Conservation (phyloP, 2,888 invertebrate species). For the Limenitis camilla region DNA sequence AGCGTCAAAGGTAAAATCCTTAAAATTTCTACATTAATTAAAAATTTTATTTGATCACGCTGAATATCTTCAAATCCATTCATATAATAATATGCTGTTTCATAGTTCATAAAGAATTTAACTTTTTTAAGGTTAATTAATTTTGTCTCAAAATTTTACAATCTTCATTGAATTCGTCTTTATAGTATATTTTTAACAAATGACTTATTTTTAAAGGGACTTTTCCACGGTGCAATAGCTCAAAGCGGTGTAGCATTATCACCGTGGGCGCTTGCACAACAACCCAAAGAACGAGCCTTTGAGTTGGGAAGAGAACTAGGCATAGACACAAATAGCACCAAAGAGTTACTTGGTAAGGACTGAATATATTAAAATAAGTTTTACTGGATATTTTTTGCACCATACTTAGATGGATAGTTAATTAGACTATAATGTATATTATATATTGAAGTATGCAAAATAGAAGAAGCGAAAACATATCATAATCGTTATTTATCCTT, state of each 20-base stretch:
- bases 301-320: constrained; percentile 74
- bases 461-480: no score
- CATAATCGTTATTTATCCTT: no score
- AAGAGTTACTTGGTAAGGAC: constrained; percentile 65
- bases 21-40: no score
- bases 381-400: not conserved
- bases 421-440: not conserved
- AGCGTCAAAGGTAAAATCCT: constrained; percentile 65
- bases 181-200: not conserved
- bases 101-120: not conserved
- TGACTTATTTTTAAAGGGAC: constrained; percentile 45
- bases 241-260: constrained; percentile 77
- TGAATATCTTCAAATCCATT: no score
- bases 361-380: not conserved
- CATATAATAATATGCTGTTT: not conserved
- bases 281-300: constrained; percentile 67
- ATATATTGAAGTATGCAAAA: no score
- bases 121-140: not conserved
- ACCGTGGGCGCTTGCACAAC: constrained; percentile 75
- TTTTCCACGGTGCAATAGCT: constrained; percentile 78
- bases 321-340: constrained; percentile 73
- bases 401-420: not conserved
- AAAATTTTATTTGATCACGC: no score
- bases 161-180: no score
- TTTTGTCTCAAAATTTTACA: no score